phyloP scores from a whole-genome alignment of 1,140 invertebrate genomes.

The Solenopsis invicta region DNA sequence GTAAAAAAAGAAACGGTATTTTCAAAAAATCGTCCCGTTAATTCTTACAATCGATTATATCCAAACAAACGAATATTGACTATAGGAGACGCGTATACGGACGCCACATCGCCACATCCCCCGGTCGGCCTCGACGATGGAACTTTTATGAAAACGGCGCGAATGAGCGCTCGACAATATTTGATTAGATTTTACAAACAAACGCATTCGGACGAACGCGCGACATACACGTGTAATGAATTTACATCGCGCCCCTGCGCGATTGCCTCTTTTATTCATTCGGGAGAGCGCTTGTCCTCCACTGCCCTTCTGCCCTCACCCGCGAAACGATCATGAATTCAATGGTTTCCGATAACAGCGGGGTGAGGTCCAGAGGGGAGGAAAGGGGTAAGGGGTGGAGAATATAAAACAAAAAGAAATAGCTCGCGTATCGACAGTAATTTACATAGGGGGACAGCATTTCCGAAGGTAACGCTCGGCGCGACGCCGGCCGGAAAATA shows the following conservation, averaged over 20 bases:
- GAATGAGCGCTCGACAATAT: constrained; percentile 60
- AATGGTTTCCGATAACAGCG: constrained; percentile 60
- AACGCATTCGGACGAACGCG: constrained; percentile 44
- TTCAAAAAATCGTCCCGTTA: constrained; percentile 42
- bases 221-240: constrained; percentile 61
- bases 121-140: neutral
- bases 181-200: constrained; percentile 65
- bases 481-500: constrained; percentile 25
- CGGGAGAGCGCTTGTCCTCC: constrained; percentile 33
- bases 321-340: constrained; percentile 62
- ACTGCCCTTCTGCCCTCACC: constrained; percentile 6
- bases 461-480: constrained; percentile 35
- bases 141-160: constrained; percentile 59
- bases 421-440: constrained; percentile 46
- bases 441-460: constrained; percentile 46
- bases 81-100: neutral
- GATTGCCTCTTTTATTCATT: constrained; percentile 62
- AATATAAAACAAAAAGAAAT: constrained; percentile 58
- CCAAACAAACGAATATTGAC: constrained; percentile 41
- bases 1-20: constrained; percentile 7
- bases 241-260: constrained; percentile 53
- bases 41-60: constrained; percentile 44
- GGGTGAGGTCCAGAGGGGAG: too few relatives aligned
- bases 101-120: neutral
- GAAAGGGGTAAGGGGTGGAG: neutral